Percentiles rank a stretch among this genome's conserved stretches.
These are phyloP conservation scores for Diplodus puntazzo DNA, from an alignment of 2,797 vertebrate genomes.

Conservation along the genomic window DNA sequence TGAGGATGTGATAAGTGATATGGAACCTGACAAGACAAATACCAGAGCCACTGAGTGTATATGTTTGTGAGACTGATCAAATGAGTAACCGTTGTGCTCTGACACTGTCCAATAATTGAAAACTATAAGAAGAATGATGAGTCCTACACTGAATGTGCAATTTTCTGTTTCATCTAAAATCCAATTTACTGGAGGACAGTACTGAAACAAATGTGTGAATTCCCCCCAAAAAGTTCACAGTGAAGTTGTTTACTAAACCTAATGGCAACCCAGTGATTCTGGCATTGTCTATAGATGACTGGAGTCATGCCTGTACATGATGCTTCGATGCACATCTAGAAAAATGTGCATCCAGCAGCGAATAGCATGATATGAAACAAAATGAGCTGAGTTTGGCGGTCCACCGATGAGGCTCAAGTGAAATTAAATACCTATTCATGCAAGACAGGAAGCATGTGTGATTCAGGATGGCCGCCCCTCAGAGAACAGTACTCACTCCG, in stretches of 20 bases:
- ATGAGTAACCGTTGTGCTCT: background rate
- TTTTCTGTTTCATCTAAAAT: conserved; percentile 27
- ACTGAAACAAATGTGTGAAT: conserved; percentile 20
- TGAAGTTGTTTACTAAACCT: conserved; percentile 2
- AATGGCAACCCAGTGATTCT: conserved; percentile 36
- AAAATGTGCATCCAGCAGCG: conserved; percentile 64
- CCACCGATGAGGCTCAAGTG: conserved; percentile 73
- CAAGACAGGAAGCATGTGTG: conserved; percentile 86
- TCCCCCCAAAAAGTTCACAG: background rate
- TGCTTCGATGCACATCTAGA: conserved; percentile 66
- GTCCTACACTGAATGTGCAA: background rate
- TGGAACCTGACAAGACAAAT: conserved; percentile 60
- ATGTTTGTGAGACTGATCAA: background rate
- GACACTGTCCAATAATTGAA: background rate
- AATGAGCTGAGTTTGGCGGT: conserved; percentile 58
- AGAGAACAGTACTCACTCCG: conserved; percentile 87
- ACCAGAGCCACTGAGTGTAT: conserved; percentile 58
- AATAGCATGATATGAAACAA: conserved; percentile 46
- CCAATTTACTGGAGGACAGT: conserved; percentile 14
- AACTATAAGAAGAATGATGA: background rate
- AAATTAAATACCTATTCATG: conserved; percentile 92
- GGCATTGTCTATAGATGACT: conserved; percentile 67
- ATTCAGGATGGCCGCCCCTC: conserved; percentile 83
- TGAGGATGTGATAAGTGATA: conserved; percentile 53
- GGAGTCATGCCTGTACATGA: conserved; percentile 36